These are phyloP conservation scores for Grantiella picta DNA, from an alignment of 2,113 vertebrate genomes.

Conservation along the genomic window DNA sequence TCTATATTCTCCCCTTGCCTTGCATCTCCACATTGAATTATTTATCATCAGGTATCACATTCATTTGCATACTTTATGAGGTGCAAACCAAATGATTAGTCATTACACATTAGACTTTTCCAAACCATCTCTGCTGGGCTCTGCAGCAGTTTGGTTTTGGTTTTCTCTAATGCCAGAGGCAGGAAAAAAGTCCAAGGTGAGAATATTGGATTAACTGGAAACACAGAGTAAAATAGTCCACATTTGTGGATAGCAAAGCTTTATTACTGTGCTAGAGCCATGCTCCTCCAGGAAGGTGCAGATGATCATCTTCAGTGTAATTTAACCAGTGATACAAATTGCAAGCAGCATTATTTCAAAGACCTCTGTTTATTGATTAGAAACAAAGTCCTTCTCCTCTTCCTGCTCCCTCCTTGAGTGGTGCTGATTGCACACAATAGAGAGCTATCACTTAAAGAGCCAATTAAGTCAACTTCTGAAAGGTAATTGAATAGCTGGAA, in stretches of 20 bases:
- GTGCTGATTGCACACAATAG: conserved; percentile 60
- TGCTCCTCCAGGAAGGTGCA: not conserved
- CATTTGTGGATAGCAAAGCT: not conserved
- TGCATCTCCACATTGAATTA: conserved; percentile 29
- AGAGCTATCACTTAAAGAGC: conserved; percentile 54
- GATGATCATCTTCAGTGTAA: not conserved
- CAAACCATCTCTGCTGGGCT: conserved; percentile 5
- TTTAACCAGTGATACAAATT: conserved; percentile 30
- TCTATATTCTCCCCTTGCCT: not conserved
- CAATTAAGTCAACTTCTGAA: conserved; percentile 63
- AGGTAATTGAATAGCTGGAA: conserved; percentile 59
- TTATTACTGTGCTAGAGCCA: not conserved
- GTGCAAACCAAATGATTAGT: conserved; percentile 36
- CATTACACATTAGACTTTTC: not conserved
- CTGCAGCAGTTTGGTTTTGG: not conserved
- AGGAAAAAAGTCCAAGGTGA: not conserved
- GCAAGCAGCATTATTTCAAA: conserved; percentile 54
- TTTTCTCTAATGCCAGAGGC: not conserved
- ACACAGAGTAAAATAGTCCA: not conserved
- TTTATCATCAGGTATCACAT: conserved; percentile 43
- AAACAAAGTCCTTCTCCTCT: conserved; percentile 48
- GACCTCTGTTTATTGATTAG: conserved; percentile 61
- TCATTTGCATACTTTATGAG: conserved; percentile 56
- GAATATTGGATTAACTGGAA: not conserved
- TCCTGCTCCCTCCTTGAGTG: conserved; percentile 53